Evolutionary conservation across 2,888 invertebrate genomes (phyloP).

Genomic region (Drosophila austrosaltans): DNA sequence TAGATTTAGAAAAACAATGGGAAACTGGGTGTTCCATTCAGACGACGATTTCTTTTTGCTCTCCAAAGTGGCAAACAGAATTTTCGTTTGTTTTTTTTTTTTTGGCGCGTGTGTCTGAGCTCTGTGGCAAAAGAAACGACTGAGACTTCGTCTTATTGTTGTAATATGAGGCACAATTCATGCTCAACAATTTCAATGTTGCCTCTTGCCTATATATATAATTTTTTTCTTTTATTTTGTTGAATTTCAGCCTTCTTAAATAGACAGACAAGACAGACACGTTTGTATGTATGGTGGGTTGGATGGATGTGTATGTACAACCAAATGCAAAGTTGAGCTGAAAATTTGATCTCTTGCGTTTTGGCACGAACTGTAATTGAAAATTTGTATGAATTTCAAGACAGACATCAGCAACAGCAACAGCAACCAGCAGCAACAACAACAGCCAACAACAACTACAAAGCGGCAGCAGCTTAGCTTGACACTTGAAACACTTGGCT

Average conservation of each 20-base stretch:
- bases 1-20: slow-evolving; percentile 38
- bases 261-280: slow-evolving; percentile 42
- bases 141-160: slow-evolving; percentile 34
- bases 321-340: slow-evolving; percentile 39
- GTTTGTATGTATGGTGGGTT: slow-evolving; percentile 20
- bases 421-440: neutral
- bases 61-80: slow-evolving; percentile 25
- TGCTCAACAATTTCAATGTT: slow-evolving; percentile 65
- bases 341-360: slow-evolving; percentile 72
- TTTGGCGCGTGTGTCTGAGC: slow-evolving; percentile 64
- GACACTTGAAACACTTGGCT: slow-evolving; percentile 76
- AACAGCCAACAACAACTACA: slow-evolving; percentile 28
- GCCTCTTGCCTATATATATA: neutral
- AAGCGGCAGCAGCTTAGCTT: slow-evolving; percentile 57
- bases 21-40: slow-evolving; percentile 63
- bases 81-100: slow-evolving; percentile 40
- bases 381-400: slow-evolving; percentile 60
- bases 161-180: slow-evolving; percentile 71
- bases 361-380: slow-evolving; percentile 79
- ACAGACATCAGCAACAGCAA: slow-evolving; percentile 19
- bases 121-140: slow-evolving; percentile 7
- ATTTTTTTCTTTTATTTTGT: slow-evolving; percentile 13
- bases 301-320: no score
- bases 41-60: slow-evolving; percentile 43
- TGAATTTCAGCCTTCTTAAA: slow-evolving; percentile 31